Evolutionary conservation across 2,113 vertebrate genomes (phyloP), one percentile per base, ranked within the genome.

Genomic region (Dromas ardeola): DNA sequence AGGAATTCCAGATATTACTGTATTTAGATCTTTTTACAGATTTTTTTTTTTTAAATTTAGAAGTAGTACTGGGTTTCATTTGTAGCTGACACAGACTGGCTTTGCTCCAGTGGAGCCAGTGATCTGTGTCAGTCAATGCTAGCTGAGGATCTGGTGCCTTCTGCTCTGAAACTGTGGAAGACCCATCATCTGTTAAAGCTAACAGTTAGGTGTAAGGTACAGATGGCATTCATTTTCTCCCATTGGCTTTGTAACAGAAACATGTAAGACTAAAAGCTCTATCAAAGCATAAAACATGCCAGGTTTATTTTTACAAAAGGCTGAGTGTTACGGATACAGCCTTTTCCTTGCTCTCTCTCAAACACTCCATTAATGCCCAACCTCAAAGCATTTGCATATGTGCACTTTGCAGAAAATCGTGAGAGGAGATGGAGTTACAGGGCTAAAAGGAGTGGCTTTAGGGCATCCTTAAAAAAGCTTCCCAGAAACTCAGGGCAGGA

Each of bases 41-140:
- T 55, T 59, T 50, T 63, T 27, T 26, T 53, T 50, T 66, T 49
- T 88, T 23, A 3, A 59, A 38, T 18, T 30, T 50, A 15, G 25
- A 72, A 52, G 32, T 23, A 65, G 42, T 49, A 7, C 11, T 2
- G 9, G 6, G 5, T 49, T 87, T 89, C 26, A 4, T 65, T 80
- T 81, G 65, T 40, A 69, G 76, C 47, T 95, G 86, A 47, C 45
- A 62, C 29, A 84, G 65, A 14, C 36, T 90, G 86, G 88, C 92
- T 55, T 52, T 88, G 43, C 86, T 95, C 90, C 91, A 86, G 69
- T 43, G 65, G 56, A 96, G 70, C 47, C 43, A 52, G 1, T 79
- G 93, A 72, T 94, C 77, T 87, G 69, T 89, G 93, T 94, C 89
- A 96, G 86, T 94, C 93, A 89, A 5, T 32, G 70, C 47, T 52